Conservation (phyloP, 2,797 vertebrate genomes). For the Megaceryle alcyon region DNA sequence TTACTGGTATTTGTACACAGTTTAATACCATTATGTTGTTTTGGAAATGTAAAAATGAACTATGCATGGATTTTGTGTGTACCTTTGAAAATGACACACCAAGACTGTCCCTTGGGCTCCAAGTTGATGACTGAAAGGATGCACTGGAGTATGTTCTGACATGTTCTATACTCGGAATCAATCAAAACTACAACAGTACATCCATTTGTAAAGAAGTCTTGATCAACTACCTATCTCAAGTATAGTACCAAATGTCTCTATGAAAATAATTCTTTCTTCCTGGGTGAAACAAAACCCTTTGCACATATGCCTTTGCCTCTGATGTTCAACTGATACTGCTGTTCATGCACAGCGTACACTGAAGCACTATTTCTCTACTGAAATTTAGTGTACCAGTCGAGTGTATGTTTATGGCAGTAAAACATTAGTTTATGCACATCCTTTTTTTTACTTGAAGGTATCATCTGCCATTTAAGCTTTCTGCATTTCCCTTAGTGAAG, state of each 20-base stretch:
- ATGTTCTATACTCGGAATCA: not conserved
- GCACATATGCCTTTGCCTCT: not conserved
- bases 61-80: not conserved
- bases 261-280: not conserved
- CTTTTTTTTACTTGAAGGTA: not conserved
- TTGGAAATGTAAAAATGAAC: not conserved
- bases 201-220: not conserved
- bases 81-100: not conserved
- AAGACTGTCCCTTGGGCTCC: not conserved
- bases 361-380: not conserved
- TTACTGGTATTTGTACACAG: not conserved
- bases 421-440: not conserved
- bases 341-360: fast-evolving
- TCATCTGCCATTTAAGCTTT: not conserved
- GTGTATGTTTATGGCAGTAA: not conserved
- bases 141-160: not conserved
- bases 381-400: not conserved
- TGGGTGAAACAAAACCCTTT: not conserved
- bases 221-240: not conserved
- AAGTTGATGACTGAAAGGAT: not conserved
- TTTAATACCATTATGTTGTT: not conserved
- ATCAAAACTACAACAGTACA: not conserved
- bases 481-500: not conserved
- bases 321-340: not conserved
- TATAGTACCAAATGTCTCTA: not conserved